Conservation (phyloP, 2,888 invertebrate genomes). For the Temnothorax rugatulus region DNA sequence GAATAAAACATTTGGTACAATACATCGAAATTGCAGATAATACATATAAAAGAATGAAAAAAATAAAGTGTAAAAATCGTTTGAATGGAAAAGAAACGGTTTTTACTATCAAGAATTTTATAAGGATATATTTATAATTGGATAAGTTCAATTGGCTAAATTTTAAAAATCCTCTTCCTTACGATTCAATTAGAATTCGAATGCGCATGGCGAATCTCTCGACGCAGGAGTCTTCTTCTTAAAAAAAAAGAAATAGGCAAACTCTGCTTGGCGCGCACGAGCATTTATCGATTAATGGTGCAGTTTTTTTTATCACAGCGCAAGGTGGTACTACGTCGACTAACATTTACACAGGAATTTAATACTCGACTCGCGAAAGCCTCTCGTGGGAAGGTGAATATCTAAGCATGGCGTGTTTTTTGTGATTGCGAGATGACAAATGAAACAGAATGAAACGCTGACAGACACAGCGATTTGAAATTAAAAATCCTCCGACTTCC, state of each 20-base stretch:
- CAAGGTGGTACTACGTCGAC: background rate
- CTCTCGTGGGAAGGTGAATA: conserved; percentile 6
- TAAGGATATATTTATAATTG: background rate
- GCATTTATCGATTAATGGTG: conserved; percentile 33
- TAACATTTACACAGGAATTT: conserved; percentile 20
- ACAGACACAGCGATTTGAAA: conserved; percentile 45
- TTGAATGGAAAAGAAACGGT: background rate
- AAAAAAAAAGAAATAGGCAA: background rate
- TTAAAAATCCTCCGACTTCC: conserved; percentile 51
- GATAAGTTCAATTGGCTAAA: background rate
- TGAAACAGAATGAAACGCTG: conserved; percentile 42
- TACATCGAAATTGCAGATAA: background rate
- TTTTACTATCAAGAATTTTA: background rate
- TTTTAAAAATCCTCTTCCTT: background rate
- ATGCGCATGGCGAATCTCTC: background rate
- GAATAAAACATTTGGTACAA: background rate
- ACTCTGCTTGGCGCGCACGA: background rate
- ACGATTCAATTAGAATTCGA: background rate
- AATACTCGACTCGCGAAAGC: conserved; percentile 19
- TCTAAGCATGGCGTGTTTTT: background rate
- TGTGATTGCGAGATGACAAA: conserved; percentile 29
- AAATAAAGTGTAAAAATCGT: background rate
- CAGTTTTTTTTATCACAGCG: background rate
- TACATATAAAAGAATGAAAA: background rate
- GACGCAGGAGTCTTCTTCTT: background rate